phyloP scores from a whole-genome alignment of 2,888 invertebrate species.

The Horisme vitalbata region DNA sequence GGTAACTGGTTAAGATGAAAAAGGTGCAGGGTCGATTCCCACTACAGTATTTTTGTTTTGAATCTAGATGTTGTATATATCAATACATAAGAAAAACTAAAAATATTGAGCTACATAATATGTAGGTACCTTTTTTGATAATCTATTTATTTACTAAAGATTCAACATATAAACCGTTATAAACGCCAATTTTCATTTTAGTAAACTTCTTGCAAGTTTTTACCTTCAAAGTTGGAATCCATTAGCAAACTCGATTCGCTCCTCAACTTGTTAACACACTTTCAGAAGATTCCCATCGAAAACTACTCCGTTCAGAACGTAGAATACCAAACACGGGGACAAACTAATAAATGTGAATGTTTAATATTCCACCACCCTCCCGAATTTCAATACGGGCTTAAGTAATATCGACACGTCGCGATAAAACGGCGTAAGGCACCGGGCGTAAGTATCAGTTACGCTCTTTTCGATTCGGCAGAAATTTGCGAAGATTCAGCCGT shows the following conservation, averaged over 20 bases:
- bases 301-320: constrained; percentile 76
- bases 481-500: constrained; percentile 55
- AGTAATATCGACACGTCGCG: constrained; percentile 62
- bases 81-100: no score
- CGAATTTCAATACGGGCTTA: constrained; percentile 74
- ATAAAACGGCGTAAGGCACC: constrained; percentile 27
- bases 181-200: not conserved
- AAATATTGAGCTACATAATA: no score
- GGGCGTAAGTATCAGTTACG: constrained; percentile 21
- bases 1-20: no score
- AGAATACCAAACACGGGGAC: constrained; percentile 77
- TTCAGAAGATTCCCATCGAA: constrained; percentile 69
- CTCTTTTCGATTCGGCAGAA: constrained; percentile 35
- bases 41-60: no score
- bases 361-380: constrained; percentile 69
- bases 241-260: constrained; percentile 68
- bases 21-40: no score
- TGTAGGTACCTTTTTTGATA: no score
- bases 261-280: constrained; percentile 67
- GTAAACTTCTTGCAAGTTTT: constrained; percentile 12
- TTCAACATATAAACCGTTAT: no score
- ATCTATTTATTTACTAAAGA: no score
- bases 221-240: constrained; percentile 47
- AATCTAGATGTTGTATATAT: no score
- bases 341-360: constrained; percentile 82